Percentiles rank a stretch among this genome's conserved stretches.
phyloP scores from a whole-genome alignment of 1,140 invertebrate species.

The Rhynchophorus ferrugineus region DNA sequence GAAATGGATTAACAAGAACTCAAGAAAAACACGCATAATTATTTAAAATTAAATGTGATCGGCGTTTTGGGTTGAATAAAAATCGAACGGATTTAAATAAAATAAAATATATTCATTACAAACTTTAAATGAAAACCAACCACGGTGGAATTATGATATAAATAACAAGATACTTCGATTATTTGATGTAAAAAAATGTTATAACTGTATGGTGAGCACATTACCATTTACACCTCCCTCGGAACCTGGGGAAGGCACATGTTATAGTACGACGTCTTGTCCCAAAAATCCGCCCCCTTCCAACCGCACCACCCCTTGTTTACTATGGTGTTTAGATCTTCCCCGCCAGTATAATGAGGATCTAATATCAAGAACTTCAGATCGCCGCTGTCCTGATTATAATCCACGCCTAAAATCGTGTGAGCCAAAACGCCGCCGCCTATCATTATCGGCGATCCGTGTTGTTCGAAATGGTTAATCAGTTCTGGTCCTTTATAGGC shows the following conservation, averaged over 20 bases:
- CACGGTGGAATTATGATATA: too few relatives aligned
- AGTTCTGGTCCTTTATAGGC: conserved; percentile 71
- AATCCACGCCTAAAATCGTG: conserved; percentile 92
- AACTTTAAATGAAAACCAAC: too few relatives aligned
- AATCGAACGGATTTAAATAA: too few relatives aligned
- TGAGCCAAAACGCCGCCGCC: conserved; percentile 96
- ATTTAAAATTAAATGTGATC: too few relatives aligned
- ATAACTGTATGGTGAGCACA: too few relatives aligned
- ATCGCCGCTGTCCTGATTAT: conserved; percentile 67
- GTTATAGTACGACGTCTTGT: conserved; percentile 88
- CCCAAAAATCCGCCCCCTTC: conserved; percentile 88
- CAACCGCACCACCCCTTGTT: conserved; percentile 90
- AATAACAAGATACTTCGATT: too few relatives aligned
- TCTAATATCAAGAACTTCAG: conserved; percentile 90
- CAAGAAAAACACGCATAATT: too few relatives aligned
- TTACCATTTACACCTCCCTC: conserved; percentile 43
- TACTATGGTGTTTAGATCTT: conserved; percentile 62
- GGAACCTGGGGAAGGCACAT: conserved; percentile 81
- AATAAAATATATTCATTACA: too few relatives aligned
- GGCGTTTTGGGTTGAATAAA: too few relatives aligned
- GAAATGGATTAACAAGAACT: too few relatives aligned
- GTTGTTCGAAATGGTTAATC: conserved; percentile 80
- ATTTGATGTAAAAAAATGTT: too few relatives aligned
- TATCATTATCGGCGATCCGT: conserved; percentile 98
- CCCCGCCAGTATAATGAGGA: conserved; percentile 91